Evolutionary conservation across 2,113 vertebrate genomes (phyloP).

Genomic region (Apodemus sylvaticus): DNA sequence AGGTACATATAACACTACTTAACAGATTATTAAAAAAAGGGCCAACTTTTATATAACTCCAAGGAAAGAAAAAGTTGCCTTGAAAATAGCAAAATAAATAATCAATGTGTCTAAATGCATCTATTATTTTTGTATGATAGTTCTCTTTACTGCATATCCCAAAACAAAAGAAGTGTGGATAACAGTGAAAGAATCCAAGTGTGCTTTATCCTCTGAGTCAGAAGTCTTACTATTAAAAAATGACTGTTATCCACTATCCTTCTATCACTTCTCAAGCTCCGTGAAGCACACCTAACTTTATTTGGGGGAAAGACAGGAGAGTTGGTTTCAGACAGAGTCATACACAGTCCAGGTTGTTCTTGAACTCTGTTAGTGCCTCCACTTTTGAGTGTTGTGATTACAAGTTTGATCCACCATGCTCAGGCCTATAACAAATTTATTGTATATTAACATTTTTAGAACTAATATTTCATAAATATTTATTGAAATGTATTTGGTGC

Average conservation of each 20-base stretch:
- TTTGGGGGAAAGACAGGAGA: neutral
- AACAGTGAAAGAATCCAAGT: neutral
- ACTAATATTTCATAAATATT: neutral
- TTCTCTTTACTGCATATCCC: neutral
- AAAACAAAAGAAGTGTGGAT: neutral
- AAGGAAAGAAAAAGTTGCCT: neutral
- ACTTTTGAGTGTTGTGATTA: too few species aligned
- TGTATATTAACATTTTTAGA: neutral
- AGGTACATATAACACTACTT: neutral
- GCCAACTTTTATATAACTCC: neutral
- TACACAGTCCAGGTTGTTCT: neutral
- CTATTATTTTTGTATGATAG: neutral
- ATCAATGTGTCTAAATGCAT: neutral
- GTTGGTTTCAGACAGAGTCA: neutral
- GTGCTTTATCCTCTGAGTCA: neutral
- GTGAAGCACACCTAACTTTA: neutral
- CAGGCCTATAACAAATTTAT: neutral
- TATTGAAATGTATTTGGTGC: neutral
- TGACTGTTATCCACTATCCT: neutral
- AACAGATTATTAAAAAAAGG: neutral
- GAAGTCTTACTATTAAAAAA: neutral
- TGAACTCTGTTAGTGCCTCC: neutral
- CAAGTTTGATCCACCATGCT: neutral
- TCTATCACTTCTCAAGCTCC: neutral
- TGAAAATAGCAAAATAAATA: neutral